A percentile compares a stretch with the other conserved stretches of the same genome.
Conservation (phyloP, 2,888 invertebrate species). For the Hydrotaea cyrtoneurina region DNA sequence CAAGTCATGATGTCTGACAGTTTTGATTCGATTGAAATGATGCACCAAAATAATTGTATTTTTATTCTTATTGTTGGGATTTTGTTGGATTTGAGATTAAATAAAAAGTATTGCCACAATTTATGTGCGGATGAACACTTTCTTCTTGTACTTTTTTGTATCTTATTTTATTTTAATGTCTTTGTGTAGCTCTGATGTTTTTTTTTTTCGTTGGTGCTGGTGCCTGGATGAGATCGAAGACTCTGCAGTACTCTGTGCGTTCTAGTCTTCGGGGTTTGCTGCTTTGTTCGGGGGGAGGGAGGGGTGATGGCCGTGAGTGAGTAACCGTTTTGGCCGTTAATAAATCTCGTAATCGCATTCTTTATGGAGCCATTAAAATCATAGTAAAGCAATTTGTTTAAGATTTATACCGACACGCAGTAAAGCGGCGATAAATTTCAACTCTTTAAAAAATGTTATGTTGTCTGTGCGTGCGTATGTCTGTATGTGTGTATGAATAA, state of each 20-base stretch:
- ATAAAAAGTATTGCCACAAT: conserved; percentile 28
- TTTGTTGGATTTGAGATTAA: conserved; percentile 17
- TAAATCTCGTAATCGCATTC: conserved; percentile 62
- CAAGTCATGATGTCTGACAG: no score
- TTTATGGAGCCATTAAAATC: conserved; percentile 69
- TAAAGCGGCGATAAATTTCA: conserved; percentile 69
- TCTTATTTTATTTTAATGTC: conserved; percentile 15
- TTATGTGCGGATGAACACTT: not conserved
- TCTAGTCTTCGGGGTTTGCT: not conserved
- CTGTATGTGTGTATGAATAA: conserved; percentile 20
- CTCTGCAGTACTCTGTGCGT: not conserved
- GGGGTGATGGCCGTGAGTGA: conserved; percentile 31
- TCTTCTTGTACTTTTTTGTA: not conserved
- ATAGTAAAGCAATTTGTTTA: conserved; percentile 69
- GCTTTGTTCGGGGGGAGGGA: not conserved
- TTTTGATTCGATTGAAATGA: not conserved
- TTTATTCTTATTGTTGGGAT: not conserved
- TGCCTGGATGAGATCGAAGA: conserved; percentile 12
- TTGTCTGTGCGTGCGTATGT: conserved; percentile 10
- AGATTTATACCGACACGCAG: conserved; percentile 71
- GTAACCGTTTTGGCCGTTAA: conserved; percentile 45
- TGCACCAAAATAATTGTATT: conserved; percentile 11
- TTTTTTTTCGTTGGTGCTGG: no score
- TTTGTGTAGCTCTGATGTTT: not conserved
- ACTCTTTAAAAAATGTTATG: conserved; percentile 54